Evolutionary conservation across 1,140 invertebrate species (phyloP), one percentile per base, ranked within the genome.

Genomic region (Sesamia nonagrioides): DNA sequence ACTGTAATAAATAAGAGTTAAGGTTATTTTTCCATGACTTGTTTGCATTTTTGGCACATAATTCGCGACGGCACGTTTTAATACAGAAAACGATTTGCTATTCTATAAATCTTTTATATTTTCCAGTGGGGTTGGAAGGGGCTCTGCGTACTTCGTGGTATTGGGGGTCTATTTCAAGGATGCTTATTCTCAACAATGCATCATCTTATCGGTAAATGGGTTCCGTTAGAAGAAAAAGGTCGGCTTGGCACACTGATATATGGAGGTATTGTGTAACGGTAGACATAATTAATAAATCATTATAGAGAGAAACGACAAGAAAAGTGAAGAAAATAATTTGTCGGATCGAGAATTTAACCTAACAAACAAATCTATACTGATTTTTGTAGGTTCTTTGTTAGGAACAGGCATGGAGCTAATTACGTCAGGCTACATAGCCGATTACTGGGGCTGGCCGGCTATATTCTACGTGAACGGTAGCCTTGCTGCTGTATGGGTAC

Each of bases 391-490:
- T 8, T 33, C 58, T 0, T 37, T 61, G 80, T 96, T 97, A 54
- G 97, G 97, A 1, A 96, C 97, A 11, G 96, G 97, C 6, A 82
- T 97, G 0, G 95, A 97, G 58, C 95, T 97, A 74, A 96, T 97
- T 2, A 92, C 96, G 54, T 96, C 96, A 54, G 97, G 97, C 0
- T 88, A 95, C 40, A 86, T 98, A 11, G 96, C 97, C 1, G 96
- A 96, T 0, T 82, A 80, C 0, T 86, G 95, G n/a, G 97, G 97
- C 0, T 98, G 97, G 97, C 97, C 97, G 0, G 96, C 96, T 11
- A 96, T 97, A 18, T 98, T 98, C 88, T 98, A 98, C 81, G 86
- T 97, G 0, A 97, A 97, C 82, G 98, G 97, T 58, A 90, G 84
- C 8, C 75, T 96, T 0, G 95, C 96, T 0, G 75, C 97, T 0